Conservation (phyloP, 2,888 invertebrate genomes). For the Drosophila borealis region DNA sequence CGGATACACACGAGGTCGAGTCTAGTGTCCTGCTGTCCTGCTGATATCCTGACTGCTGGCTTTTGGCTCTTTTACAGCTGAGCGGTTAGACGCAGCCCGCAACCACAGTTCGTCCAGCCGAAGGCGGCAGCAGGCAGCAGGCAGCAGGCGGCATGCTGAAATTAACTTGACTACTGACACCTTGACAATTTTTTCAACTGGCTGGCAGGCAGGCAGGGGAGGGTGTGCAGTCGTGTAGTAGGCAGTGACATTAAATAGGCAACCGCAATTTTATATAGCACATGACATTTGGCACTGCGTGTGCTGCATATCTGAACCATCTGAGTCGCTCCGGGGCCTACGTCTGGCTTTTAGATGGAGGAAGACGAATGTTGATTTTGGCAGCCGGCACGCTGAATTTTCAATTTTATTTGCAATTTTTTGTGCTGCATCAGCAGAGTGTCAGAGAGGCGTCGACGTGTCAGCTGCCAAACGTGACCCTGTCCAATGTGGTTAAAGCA, state of each 20-base stretch:
- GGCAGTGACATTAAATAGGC: conserved; percentile 52
- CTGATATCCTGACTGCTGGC: conserved; percentile 43
- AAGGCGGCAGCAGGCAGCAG: conserved; percentile 2
- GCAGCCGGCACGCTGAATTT: conserved; percentile 66
- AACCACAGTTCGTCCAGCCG: conserved; percentile 53
- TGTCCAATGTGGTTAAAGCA: conserved; percentile 70
- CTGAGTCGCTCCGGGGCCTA: not conserved
- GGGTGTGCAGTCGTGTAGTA: not conserved
- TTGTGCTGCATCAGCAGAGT: conserved; percentile 70
- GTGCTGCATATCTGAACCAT: conserved; percentile 46
- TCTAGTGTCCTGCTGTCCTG: conserved; percentile 28
- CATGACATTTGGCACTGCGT: conserved; percentile 64
- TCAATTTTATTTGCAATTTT: conserved; percentile 62
- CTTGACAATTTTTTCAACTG: conserved; percentile 72
- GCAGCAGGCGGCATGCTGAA: conserved; percentile 35
- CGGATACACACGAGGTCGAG: conserved; percentile 55
- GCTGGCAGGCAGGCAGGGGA: conserved; percentile 3
- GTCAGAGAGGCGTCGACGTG: conserved; percentile 64
- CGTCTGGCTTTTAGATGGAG: conserved; percentile 26
- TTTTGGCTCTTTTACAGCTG: conserved; percentile 76
- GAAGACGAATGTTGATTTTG: conserved; percentile 75
- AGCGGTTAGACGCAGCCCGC: conserved; percentile 72
- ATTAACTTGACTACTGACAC: conserved; percentile 79
- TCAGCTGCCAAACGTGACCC: conserved; percentile 68
- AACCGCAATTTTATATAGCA: conserved; percentile 51